These are phyloP conservation scores for Lasiurus cinereus DNA, from an alignment of 2,113 vertebrate genomes.

Conservation along the genomic window DNA sequence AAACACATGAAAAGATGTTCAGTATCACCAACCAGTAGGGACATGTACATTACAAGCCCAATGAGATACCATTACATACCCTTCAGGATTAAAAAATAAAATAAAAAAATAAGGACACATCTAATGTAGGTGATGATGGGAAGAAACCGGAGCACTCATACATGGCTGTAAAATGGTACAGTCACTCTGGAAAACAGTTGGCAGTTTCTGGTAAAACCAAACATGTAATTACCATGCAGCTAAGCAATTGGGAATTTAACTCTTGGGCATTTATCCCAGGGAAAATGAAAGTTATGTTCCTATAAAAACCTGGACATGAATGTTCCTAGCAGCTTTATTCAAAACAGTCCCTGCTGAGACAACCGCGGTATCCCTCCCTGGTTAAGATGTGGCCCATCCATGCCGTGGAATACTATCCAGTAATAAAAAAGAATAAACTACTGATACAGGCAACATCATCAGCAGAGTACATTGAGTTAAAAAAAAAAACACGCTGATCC, in stretches of 20 bases:
- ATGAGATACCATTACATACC: background rate
- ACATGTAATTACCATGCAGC: background rate
- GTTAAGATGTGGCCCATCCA: background rate
- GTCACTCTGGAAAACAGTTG: background rate
- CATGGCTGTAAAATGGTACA: background rate
- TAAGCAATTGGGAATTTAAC: background rate
- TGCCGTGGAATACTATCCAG: background rate
- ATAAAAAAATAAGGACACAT: background rate
- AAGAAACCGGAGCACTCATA: background rate
- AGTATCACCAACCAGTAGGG: background rate
- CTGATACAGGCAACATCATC: background rate
- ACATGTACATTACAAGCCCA: background rate
- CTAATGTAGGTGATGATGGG: background rate
- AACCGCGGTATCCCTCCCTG: background rate
- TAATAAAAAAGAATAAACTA: background rate
- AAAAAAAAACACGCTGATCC: background rate
- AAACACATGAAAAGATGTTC: background rate
- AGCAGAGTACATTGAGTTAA: background rate
- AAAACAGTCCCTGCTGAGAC: background rate
- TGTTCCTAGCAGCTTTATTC: conserved; percentile 11
- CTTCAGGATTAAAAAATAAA: background rate
- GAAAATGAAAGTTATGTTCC: conserved; percentile 19
- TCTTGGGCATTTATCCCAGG: background rate
- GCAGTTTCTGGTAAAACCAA: conserved; percentile 10
- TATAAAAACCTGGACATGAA: background rate